Evolutionary conservation across 2,113 vertebrate genomes (phyloP).

Genomic region (Lampris megalopsis): DNA sequence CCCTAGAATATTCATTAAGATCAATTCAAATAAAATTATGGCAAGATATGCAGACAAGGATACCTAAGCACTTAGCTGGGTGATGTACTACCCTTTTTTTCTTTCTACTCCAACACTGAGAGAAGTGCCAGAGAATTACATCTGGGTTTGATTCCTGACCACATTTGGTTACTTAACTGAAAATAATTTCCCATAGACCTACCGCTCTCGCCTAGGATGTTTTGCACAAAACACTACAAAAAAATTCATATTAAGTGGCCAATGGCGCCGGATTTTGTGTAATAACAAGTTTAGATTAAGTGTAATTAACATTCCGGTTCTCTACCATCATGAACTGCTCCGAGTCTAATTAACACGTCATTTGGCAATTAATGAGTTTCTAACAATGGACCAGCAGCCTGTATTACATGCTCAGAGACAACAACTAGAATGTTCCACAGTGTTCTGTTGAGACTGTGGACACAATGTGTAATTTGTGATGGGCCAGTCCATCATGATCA

Average conservation of each 20-base stretch:
- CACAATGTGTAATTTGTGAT: neutral
- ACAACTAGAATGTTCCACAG: neutral
- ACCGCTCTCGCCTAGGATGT: constrained; percentile 26
- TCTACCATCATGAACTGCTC: neutral
- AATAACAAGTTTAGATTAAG: constrained; percentile 2
- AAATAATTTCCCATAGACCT: constrained; percentile 57
- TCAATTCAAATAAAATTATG: constrained; percentile 18
- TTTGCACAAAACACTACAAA: constrained; percentile 10
- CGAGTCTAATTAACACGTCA: constrained; percentile 14
- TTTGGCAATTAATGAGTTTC: constrained; percentile 2
- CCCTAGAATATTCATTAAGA: neutral
- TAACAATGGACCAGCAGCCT: neutral
- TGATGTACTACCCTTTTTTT: constrained; percentile 45
- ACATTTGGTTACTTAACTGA: constrained; percentile 61
- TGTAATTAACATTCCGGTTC: neutral
- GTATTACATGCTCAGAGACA: neutral
- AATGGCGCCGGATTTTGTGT: constrained; percentile 24
- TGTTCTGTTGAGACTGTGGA: neutral
- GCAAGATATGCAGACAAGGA: constrained; percentile 22
- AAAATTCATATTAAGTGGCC: neutral
- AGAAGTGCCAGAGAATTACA: constrained; percentile 57
- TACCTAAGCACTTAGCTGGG: constrained; percentile 32
- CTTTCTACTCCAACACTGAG: constrained; percentile 36
- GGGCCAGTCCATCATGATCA: constrained; percentile 9
- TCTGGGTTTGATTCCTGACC: constrained; percentile 73